Percentiles rank a stretch among this genome's conserved stretches.
These are phyloP conservation scores for Chloromyia formosa DNA, from an alignment of 2,888 invertebrate species.

Conservation along the genomic window DNA sequence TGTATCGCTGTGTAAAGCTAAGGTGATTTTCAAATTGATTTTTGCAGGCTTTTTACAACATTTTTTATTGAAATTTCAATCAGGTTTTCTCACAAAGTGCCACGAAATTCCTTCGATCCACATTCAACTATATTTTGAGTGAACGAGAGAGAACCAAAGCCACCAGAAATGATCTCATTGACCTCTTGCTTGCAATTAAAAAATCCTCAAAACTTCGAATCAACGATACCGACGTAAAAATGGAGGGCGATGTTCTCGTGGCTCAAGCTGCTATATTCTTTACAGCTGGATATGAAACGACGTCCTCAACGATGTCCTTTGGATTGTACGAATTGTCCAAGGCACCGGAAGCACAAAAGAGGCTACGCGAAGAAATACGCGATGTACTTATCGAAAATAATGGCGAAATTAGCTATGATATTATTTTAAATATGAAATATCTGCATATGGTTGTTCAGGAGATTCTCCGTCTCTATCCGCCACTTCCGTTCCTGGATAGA, in stretches of 20 bases:
- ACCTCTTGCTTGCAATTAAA: conserved; percentile 64
- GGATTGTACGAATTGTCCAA: conserved; percentile 63
- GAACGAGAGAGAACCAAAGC: conserved; percentile 62
- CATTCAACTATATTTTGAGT: conserved; percentile 62
- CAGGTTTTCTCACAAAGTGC: conserved; percentile 57
- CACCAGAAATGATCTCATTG: conserved; percentile 65
- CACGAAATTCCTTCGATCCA: conserved; percentile 59
- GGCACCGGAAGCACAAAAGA: conserved; percentile 62
- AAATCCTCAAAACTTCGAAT: conserved; percentile 53
- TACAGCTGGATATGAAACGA: conserved; percentile 61
- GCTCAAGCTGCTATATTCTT: conserved; percentile 62
- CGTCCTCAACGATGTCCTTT: conserved; percentile 64
- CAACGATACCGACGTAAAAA: conserved; percentile 52
- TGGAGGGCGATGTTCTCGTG: conserved; percentile 57
- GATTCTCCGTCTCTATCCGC: conserved; percentile 61
- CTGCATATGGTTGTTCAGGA: conserved; percentile 62
- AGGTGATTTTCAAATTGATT: conserved; percentile 50
- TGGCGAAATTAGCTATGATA: conserved; percentile 60
- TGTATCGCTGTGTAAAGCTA: conserved; percentile 54
- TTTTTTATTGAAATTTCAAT: too few relatives aligned
- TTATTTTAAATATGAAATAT: conserved; percentile 63
- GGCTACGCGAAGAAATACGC: conserved; percentile 63
- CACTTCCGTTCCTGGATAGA: conserved; percentile 61
- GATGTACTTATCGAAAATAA: conserved; percentile 57
- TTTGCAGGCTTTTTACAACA: too few relatives aligned